These are phyloP conservation scores for Brachyptera putata DNA, from an alignment of 2,888 invertebrate genomes.

Conservation along the genomic window DNA sequence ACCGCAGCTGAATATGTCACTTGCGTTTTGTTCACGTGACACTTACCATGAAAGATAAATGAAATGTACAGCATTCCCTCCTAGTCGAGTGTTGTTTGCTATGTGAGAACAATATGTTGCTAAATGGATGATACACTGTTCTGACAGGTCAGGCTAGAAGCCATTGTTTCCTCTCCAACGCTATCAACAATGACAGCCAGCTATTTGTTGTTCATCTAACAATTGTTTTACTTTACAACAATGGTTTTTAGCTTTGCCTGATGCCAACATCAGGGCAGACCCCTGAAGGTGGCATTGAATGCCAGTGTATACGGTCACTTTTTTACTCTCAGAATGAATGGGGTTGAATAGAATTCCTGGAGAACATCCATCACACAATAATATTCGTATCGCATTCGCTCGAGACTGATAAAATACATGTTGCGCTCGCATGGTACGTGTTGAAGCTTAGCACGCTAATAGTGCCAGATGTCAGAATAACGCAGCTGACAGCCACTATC, in stretches of 20 bases:
- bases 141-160: constrained; percentile 11
- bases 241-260: constrained; percentile 10
- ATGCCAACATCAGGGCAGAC: constrained; percentile 11
- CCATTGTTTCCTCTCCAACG: constrained; percentile 9
- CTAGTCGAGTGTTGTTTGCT: neutral
- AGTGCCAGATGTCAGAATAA: neutral
- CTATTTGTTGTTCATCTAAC: constrained; percentile 11
- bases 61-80: constrained; percentile 16
- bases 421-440: too few species aligned
- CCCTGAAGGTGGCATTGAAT: constrained; percentile 12
- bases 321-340: constrained; percentile 2
- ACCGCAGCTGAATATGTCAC: constrained; percentile 15
- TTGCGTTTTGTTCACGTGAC: neutral
- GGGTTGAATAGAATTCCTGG: neutral
- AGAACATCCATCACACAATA: constrained; percentile 14
- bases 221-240: constrained; percentile 15
- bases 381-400: too few species aligned
- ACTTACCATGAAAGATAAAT: constrained; percentile 19
- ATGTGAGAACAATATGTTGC: constrained; percentile 14
- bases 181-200: constrained; percentile 1
- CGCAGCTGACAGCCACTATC: too few species aligned
- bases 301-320: constrained; percentile 2
- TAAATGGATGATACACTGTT: constrained; percentile 21
- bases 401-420: constrained; percentile 8
- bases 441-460: neutral